Evolutionary conservation across 2,113 vertebrate species (phyloP), one percentile per base, ranked within the genome.

Genomic region (Hippocampus zosterae): DNA sequence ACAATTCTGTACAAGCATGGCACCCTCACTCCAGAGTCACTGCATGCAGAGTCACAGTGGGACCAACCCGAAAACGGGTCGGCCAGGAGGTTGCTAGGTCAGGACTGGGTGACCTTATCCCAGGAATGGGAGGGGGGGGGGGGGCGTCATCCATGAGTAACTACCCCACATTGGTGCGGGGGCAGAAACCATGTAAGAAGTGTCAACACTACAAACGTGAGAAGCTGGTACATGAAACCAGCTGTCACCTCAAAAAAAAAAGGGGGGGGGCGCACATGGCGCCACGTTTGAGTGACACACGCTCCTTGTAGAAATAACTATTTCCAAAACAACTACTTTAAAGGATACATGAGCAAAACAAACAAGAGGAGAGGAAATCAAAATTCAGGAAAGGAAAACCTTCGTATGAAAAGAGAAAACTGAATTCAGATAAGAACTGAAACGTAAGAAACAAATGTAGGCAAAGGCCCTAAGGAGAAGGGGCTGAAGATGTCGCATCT

Each of bases 31-130:
- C 91, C 87, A 89, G 81, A 89, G 82, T 90, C 88, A 91, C 91
- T 91, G 87, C 92, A 93, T 92, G 92, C 91, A 70, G 88, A 88
- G 83, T 89, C 88, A 91, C 83, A 85, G 84, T 90, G 87, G 87
- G 85, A 81, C 81, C 84, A 74, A 89, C 81, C 88, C 81, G 16
- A 18, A 1, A 81, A 48, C 3, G 69, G 88, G 86, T 85, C 80
- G 13, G 76, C 73, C 78, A 42, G 74, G 83, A 85, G 73, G 82
- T 86, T 87, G 62, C 71, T 67, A 89, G 84, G 86, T 88, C 83
- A 89, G 66, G 84, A 76, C 76, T 69, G 74, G 77, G 78, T 86
- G 87, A 90, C 86, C 87, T 81, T 69, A 81, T 74, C 81, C 81
- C 78, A 19, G 63, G 63, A 48, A 65, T 8, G 33, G 59, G 29